These are phyloP conservation scores for Phalacrocorax brasilianus DNA, from an alignment of 2,113 vertebrate species.

Conservation along the genomic window DNA sequence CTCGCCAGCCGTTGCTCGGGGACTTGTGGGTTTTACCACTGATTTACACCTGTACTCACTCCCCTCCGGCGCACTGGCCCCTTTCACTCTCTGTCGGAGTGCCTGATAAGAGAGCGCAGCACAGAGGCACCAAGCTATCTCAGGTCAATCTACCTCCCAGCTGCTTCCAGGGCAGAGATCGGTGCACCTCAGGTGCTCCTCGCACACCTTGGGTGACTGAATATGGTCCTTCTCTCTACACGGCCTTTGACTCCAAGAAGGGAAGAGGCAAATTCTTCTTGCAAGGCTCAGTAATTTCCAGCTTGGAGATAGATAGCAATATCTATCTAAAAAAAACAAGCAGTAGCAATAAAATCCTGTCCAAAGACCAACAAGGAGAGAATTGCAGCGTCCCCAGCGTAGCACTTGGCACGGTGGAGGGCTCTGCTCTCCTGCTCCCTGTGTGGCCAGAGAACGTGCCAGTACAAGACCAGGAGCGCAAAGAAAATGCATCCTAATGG, in stretches of 20 bases:
- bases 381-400: accelerated
- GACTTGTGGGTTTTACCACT: neutral
- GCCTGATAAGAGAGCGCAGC: neutral
- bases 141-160: accelerated
- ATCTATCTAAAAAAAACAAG: neutral
- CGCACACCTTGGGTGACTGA: accelerated
- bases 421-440: neutral
- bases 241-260: neutral
- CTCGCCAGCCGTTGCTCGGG: too few relatives aligned
- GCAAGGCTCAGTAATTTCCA: neutral
- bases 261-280: neutral
- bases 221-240: accelerated
- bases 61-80: neutral
- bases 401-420: neutral
- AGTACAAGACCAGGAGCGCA: accelerated
- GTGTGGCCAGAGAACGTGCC: accelerated
- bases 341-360: neutral
- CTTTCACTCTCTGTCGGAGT: neutral
- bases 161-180: neutral
- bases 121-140: neutral
- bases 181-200: accelerated
- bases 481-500: conserved; percentile 46
- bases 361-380: neutral
- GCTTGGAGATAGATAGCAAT: neutral
- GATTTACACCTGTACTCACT: neutral